These are phyloP conservation scores for Drosophila cardini DNA, from an alignment of 1,140 invertebrate species.

Conservation along the genomic window DNA sequence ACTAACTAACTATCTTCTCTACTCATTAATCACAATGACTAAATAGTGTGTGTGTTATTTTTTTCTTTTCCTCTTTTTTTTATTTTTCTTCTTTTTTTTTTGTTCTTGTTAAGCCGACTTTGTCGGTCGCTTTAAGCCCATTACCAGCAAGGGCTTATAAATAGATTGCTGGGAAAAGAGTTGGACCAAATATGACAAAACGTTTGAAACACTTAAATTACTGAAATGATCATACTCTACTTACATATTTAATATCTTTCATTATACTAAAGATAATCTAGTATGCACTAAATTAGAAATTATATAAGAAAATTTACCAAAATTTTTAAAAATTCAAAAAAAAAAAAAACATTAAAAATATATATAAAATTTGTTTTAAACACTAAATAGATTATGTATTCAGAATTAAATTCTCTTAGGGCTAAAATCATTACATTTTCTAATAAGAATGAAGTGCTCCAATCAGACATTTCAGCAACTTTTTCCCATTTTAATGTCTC, in stretches of 20 bases:
- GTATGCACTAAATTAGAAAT: too few relatives aligned
- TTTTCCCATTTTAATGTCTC: too few relatives aligned
- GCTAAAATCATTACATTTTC: too few relatives aligned
- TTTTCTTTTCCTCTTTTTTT: slow-evolving; percentile 2
- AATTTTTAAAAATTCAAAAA: too few relatives aligned
- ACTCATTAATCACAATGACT: slow-evolving; percentile 79
- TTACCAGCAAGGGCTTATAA: slow-evolving; percentile 55
- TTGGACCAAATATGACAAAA: slow-evolving; percentile 3
- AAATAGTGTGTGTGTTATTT: slow-evolving; percentile 56
- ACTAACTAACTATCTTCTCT: slow-evolving; percentile 7
- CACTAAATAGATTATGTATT: too few relatives aligned
- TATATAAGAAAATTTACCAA: too few relatives aligned
- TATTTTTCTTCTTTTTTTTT: slow-evolving; percentile 38
- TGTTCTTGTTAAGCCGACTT: slow-evolving; percentile 38
- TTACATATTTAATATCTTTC: not conserved
- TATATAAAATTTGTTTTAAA: too few relatives aligned
- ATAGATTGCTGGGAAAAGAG: slow-evolving; percentile 37
- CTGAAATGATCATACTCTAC: slow-evolving; percentile 6
- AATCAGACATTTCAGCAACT: too few relatives aligned
- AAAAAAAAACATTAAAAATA: too few relatives aligned
- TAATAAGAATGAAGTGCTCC: too few relatives aligned
- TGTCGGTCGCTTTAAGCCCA: slow-evolving; percentile 59
- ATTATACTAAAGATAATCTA: not conserved
- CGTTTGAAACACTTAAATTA: not conserved
- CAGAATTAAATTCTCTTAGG: too few relatives aligned